Conservation (phyloP, 1,140 invertebrate species). For the Melanaphis sacchari region DNA sequence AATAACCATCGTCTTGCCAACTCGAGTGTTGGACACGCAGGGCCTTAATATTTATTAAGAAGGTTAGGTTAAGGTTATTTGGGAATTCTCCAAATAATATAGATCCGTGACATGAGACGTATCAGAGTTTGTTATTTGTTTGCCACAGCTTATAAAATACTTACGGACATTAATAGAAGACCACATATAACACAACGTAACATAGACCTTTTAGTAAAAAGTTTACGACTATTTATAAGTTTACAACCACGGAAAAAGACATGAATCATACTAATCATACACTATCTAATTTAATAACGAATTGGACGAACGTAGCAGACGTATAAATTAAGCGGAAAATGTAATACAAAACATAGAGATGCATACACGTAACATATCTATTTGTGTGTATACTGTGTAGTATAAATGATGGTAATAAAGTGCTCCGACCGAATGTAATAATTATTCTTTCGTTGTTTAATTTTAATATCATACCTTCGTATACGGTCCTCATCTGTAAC, state of each 20-base stretch:
- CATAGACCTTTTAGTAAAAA: conserved; percentile 43
- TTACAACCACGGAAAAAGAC: conserved; percentile 5
- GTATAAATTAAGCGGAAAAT: conserved; percentile 33
- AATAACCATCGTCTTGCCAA: background rate
- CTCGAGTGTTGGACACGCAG: background rate
- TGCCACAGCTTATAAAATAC: background rate
- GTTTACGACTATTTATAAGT: conserved; percentile 39
- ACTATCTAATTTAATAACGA: conserved; percentile 38
- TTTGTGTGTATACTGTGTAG: background rate
- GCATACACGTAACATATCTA: background rate
- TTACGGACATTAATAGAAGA: conserved; percentile 34
- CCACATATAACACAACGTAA: background rate
- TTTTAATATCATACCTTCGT: conserved; percentile 15
- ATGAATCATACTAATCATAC: conserved; percentile 8
- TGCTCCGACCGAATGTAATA: background rate
- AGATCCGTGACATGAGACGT: background rate
- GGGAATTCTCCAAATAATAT: conserved; percentile 33
- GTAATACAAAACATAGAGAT: background rate
- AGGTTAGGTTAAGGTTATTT: conserved; percentile 42
- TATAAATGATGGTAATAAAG: conserved; percentile 1
- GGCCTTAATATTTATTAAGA: background rate
- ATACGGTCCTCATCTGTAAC: background rate
- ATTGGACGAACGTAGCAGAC: conserved; percentile 3
- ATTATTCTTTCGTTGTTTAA: conserved; percentile 30
- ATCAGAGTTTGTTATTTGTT: conserved; percentile 28